These are phyloP conservation scores for Zootermopsis nevadensis DNA, from an alignment of 2,888 invertebrate genomes.

Conservation along the genomic window DNA sequence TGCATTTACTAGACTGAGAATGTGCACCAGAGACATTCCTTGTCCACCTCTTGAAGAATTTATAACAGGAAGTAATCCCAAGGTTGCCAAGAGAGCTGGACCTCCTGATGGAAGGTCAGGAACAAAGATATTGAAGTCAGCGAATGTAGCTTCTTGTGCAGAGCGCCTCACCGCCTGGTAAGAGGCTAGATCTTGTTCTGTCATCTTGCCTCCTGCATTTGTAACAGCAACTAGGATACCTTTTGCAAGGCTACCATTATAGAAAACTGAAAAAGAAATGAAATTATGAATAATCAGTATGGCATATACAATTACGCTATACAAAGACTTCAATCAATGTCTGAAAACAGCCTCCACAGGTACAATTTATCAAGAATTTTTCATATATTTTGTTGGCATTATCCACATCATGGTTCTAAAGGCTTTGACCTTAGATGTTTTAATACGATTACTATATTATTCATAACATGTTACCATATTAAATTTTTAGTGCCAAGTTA, in stretches of 20 bases:
- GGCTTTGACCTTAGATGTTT: too few relatives aligned
- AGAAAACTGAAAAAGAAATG: slow-evolving; percentile 56
- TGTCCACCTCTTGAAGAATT: slow-evolving; percentile 4
- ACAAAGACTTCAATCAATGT: too few relatives aligned
- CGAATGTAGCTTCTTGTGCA: slow-evolving; percentile 50
- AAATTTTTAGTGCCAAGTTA: too few relatives aligned
- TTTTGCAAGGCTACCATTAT: slow-evolving; percentile 62
- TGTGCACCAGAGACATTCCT: slow-evolving; percentile 5
- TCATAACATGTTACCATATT: too few relatives aligned
- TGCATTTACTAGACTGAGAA: neutral
- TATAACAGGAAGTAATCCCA: slow-evolving; percentile 46
- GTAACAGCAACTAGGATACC: slow-evolving; percentile 62
- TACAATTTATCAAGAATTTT: too few relatives aligned
- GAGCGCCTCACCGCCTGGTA: slow-evolving; percentile 52
- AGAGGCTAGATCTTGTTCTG: slow-evolving; percentile 53
- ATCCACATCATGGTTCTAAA: too few relatives aligned
- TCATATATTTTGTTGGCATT: too few relatives aligned
- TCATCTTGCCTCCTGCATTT: slow-evolving; percentile 58
- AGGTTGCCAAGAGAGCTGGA: slow-evolving; percentile 53
- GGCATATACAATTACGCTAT: too few relatives aligned
- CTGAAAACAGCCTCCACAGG: too few relatives aligned
- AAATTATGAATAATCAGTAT: too few relatives aligned
- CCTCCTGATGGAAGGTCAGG: slow-evolving; percentile 57
- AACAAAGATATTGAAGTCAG: slow-evolving; percentile 55
- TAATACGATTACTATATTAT: too few relatives aligned